Conservation (phyloP, 2,797 vertebrate species). For the Rachycentron canadum region DNA sequence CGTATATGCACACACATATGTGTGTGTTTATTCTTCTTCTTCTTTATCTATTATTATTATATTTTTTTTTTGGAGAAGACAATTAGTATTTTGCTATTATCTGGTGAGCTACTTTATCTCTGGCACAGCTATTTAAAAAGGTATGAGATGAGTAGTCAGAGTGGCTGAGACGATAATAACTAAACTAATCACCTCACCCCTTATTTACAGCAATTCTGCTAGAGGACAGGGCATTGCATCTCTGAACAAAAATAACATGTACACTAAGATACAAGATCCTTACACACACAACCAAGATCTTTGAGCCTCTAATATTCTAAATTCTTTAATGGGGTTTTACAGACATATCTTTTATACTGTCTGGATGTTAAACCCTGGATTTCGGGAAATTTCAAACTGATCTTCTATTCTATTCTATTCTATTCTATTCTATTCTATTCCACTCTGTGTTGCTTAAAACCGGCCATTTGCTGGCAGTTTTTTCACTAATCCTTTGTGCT, state of each 20-base stretch:
- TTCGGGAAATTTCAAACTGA: not conserved
- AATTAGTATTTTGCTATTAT: not conserved
- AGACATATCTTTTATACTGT: not conserved
- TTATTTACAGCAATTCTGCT: constrained; percentile 15
- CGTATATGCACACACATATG: no score
- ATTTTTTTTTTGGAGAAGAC: constrained; percentile 1
- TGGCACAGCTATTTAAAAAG: not conserved
- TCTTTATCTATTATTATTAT: no score
- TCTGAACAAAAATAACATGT: constrained; percentile 10
- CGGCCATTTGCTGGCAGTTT: constrained; percentile 15
- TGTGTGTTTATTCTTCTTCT: no score
- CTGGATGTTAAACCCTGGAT: not conserved
- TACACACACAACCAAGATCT: not conserved
- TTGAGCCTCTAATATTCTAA: not conserved
- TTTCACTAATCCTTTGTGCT: constrained; percentile 27
- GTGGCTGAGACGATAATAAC: not conserved
- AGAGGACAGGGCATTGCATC: not conserved
- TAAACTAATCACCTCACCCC: constrained; percentile 5
- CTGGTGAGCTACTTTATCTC: not conserved
- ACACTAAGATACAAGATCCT: not conserved
- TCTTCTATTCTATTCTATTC: not conserved
- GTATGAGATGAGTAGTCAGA: not conserved
- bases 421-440: not conserved
- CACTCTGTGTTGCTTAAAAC: constrained; percentile 7
- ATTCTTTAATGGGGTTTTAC: not conserved